These are phyloP conservation scores for Pteromalus puparum DNA, from an alignment of 1,140 invertebrate species.

Conservation along the genomic window DNA sequence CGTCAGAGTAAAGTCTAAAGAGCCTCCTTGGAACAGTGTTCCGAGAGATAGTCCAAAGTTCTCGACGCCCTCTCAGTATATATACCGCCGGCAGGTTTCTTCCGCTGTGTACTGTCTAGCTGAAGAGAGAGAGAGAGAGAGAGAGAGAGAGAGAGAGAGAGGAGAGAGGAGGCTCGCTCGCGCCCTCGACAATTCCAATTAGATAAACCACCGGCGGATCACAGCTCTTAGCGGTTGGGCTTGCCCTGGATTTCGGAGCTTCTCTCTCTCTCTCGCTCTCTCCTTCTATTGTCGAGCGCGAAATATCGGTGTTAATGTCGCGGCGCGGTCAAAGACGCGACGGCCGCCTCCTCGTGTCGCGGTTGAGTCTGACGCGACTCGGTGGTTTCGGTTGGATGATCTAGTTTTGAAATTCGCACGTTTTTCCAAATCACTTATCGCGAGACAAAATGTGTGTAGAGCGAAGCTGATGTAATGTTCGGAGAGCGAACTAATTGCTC, in stretches of 20 bases:
- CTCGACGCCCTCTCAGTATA: conserved; percentile 53
- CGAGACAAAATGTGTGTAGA: no score
- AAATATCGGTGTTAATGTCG: conserved; percentile 64
- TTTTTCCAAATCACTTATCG: no score
- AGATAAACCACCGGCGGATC: conserved; percentile 73
- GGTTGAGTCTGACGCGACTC: no score
- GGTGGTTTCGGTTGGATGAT: no score
- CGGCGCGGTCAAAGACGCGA: background rate
- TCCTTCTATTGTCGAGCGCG: conserved; percentile 44
- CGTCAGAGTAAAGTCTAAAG: conserved; percentile 73
- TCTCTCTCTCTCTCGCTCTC: conserved; percentile 1
- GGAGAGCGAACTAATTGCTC: no score
- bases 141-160: no score
- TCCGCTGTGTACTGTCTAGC: conserved; percentile 11
- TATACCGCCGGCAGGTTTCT: conserved; percentile 44
- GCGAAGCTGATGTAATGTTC: no score
- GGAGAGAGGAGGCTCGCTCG: background rate
- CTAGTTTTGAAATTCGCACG: no score
- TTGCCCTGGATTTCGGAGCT: conserved; percentile 57
- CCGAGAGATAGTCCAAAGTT: conserved; percentile 74
- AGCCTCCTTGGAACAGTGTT: conserved; percentile 72
- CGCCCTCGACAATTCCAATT: conserved; percentile 73
- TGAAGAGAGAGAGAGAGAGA: no score
- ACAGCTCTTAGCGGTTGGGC: conserved; percentile 70
- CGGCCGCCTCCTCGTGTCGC: no score